A percentile compares a stretch with the other conserved stretches of the same genome.
Conservation (phyloP, 2,797 vertebrate genomes). For the Numenius phaeopus region DNA sequence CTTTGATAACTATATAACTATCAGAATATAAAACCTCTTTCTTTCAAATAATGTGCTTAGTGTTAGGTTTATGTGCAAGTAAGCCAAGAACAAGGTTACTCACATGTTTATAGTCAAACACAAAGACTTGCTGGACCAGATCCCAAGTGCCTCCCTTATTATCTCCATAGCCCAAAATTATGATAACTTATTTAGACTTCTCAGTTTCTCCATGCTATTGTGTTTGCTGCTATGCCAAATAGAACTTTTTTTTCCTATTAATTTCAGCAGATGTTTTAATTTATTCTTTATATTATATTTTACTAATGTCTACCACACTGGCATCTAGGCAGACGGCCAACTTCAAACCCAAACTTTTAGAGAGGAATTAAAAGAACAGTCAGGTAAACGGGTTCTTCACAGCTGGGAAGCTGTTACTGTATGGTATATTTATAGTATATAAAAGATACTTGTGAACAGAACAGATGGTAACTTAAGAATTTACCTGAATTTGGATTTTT, state of each 20-base stretch:
- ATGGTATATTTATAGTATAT: conserved; percentile 60
- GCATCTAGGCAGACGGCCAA: conserved; percentile 42
- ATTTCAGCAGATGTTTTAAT: conserved; percentile 29
- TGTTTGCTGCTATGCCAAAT: background rate
- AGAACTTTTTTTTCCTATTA: background rate
- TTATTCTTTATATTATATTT: conserved; percentile 29
- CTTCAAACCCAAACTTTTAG: conserved; percentile 46
- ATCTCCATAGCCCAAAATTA: background rate
- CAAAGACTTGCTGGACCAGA: background rate
- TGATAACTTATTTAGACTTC: background rate
- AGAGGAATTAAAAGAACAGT: conserved; percentile 43
- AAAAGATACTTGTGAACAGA: conserved; percentile 58
- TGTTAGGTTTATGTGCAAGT: background rate
- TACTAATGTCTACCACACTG: background rate
- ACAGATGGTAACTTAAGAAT: conserved; percentile 55
- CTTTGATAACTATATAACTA: background rate
- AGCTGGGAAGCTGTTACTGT: conserved; percentile 61
- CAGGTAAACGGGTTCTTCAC: conserved; percentile 49
- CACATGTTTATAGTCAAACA: background rate
- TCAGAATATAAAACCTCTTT: background rate
- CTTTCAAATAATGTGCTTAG: background rate
- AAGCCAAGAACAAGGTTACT: background rate
- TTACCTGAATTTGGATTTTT: conserved; percentile 63
- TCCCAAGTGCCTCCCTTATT: background rate
- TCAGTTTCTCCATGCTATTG: background rate